Conservation (phyloP, 1,140 invertebrate genomes). For the Lepeophtheirus salmonis region DNA sequence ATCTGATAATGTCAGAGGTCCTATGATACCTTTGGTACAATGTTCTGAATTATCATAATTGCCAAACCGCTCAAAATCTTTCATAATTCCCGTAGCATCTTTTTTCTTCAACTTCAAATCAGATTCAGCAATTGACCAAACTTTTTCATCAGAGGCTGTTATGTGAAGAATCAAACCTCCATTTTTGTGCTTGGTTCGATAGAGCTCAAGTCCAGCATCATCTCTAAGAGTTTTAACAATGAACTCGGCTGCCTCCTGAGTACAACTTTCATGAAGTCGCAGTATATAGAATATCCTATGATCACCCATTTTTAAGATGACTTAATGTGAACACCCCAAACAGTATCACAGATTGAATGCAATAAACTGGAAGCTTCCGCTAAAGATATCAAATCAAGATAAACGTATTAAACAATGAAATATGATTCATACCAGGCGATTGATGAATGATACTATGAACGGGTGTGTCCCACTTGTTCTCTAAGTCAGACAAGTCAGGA, state of each 20-base stretch:
- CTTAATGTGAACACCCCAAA: not conserved
- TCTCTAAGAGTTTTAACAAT: slow-evolving; percentile 1
- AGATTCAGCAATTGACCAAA: slow-evolving; percentile 1
- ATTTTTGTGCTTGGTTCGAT: not conserved
- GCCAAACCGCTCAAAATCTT: not conserved
- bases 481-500: not conserved
- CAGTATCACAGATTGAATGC: not conserved
- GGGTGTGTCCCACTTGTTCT: not conserved
- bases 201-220: slow-evolving; percentile 1
- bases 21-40: slow-evolving; percentile 9
- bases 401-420: not conserved
- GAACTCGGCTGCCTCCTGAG: slow-evolving; percentile 9
- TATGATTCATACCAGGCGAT: not conserved
- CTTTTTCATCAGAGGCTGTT: not conserved
- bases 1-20: slow-evolving; percentile 13
- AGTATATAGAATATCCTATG: slow-evolving; percentile 2
- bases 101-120: slow-evolving; percentile 8
- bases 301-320: not conserved
- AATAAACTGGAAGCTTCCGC: not conserved
- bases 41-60: not conserved
- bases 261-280: slow-evolving; percentile 10
- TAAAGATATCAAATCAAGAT: not conserved
- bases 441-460: not conserved
- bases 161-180: slow-evolving; percentile 10
- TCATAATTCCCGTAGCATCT: not conserved